Evolutionary conservation across 1,140 invertebrate species (phyloP).

Genomic region (Uloborus diversus): DNA sequence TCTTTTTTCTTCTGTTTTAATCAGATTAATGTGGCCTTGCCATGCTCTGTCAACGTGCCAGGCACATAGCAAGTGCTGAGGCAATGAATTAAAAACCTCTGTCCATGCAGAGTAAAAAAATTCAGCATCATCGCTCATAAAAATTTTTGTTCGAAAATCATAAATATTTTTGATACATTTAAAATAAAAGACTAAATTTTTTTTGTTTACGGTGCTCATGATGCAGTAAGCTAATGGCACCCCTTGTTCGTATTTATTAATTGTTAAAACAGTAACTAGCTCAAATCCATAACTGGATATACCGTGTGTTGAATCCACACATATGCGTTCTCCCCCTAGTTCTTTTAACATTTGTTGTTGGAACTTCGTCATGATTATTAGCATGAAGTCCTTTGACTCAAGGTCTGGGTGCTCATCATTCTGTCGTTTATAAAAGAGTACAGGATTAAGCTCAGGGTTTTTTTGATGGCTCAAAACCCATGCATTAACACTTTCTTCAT

Average conservation of each 20-base stretch:
- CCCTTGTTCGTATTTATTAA: constrained; percentile 26
- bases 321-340: constrained; percentile 27
- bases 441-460: constrained; percentile 4
- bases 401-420: background rate
- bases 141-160: background rate
- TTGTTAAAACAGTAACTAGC: constrained; percentile 15
- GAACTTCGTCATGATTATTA: constrained; percentile 4
- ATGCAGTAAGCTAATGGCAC: constrained; percentile 10
- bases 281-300: constrained; percentile 26
- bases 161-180: constrained; percentile 16
- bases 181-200: constrained; percentile 2
- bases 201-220: background rate
- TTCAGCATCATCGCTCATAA: constrained; percentile 24
- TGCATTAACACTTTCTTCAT: no score
- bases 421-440: constrained; percentile 9
- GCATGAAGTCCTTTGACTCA: constrained; percentile 1
- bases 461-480: no score
- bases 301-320: constrained; percentile 39
- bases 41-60: constrained; percentile 19
- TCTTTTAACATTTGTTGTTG: constrained; percentile 24
- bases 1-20: background rate
- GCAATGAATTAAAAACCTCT: background rate
- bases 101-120: constrained; percentile 12
- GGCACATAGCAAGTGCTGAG: background rate
- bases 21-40: background rate